phyloP scores from a whole-genome alignment of 2,113 vertebrate genomes.

The Prunella himalayana region DNA sequence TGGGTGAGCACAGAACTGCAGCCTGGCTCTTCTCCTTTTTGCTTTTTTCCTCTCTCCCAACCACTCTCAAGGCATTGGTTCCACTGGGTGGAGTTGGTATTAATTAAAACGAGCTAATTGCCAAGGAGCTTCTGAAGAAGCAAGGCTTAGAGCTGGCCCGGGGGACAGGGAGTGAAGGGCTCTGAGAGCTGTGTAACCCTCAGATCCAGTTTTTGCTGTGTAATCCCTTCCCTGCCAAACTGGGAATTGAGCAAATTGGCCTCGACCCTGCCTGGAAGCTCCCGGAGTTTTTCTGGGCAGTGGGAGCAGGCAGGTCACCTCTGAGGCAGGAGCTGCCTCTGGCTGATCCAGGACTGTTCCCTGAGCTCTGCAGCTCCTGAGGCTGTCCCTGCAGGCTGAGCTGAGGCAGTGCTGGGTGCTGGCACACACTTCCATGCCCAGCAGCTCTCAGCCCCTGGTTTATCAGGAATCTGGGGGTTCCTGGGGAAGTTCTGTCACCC shows the following conservation, averaged over 20 bases:
- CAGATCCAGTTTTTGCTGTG: neutral
- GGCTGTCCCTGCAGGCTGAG: neutral
- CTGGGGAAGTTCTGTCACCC: no score
- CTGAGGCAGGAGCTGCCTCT: neutral
- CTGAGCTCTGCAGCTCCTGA: accelerated
- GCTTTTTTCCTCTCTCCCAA: neutral
- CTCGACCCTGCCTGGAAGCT: neutral
- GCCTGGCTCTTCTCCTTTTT: neutral
- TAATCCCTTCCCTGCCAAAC: neutral
- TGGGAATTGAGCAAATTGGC: neutral
- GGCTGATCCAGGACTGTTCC: accelerated
- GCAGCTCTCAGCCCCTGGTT: neutral
- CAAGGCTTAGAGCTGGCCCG: neutral
- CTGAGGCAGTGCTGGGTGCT: accelerated
- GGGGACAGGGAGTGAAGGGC: neutral
- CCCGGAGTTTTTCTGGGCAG: neutral
- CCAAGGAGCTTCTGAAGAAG: neutral
- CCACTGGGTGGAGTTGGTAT: neutral
- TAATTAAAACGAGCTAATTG: neutral
- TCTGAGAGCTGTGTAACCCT: neutral
- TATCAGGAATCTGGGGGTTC: accelerated
- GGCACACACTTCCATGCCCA: neutral
- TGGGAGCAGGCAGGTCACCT: neutral
- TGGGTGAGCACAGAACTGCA: neutral
- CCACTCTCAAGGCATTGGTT: neutral